Percentiles rank a stretch among this genome's conserved stretches.
phyloP scores from a whole-genome alignment of 2,113 vertebrate genomes.

The Eulemur rufifrons region DNA sequence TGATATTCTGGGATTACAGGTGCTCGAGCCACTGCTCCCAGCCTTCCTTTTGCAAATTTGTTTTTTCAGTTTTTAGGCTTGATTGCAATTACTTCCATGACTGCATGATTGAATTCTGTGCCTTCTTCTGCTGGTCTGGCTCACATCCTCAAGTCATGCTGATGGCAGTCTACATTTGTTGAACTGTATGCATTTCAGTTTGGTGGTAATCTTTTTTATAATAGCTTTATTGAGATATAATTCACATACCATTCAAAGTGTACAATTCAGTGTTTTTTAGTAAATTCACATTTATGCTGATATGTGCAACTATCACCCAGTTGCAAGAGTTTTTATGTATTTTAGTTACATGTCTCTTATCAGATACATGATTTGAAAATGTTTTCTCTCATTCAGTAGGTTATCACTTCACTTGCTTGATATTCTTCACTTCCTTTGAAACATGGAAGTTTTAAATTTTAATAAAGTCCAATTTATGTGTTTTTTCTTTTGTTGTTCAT shows the following conservation, averaged over 20 bases:
- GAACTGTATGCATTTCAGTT: neutral
- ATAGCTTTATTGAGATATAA: neutral
- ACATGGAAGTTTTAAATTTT: neutral
- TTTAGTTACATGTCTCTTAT: neutral
- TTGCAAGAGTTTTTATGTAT: neutral
- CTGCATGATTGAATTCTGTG: neutral
- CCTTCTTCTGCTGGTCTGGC: neutral
- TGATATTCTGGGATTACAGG: no score
- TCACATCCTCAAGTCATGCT: neutral
- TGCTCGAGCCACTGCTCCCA: no score
- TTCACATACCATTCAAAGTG: neutral
- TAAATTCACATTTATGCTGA: neutral
- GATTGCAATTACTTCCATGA: neutral
- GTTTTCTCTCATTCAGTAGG: neutral
- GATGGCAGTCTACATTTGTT: neutral
- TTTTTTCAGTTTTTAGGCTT: neutral
- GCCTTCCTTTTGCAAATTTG: no score
- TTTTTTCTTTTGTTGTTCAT: neutral
- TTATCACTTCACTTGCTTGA: constrained; percentile 6
- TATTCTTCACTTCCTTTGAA: neutral
- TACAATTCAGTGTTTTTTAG: neutral
- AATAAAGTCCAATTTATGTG: neutral
- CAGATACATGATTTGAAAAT: neutral
- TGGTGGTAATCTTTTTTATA: neutral
- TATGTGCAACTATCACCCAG: neutral